These are phyloP conservation scores for Hozukius guyotensis DNA, from an alignment of 2,797 vertebrate species.

Conservation along the genomic window DNA sequence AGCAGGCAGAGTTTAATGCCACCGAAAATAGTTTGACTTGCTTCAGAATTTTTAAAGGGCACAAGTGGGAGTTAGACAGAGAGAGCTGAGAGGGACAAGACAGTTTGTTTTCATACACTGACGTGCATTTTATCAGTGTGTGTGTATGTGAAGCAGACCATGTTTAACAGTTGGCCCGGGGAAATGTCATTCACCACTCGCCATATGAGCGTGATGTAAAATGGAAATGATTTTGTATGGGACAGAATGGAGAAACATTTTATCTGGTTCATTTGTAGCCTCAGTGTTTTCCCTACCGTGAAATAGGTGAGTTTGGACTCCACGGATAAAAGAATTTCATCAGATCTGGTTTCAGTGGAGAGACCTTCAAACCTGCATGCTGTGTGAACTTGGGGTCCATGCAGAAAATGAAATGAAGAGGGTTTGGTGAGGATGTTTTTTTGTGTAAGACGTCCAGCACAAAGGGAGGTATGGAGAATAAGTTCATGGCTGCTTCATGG, in stretches of 20 bases:
- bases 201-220: slow-evolving; percentile 53
- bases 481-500: background rate
- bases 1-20: slow-evolving; percentile 53
- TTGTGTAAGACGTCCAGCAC: background rate
- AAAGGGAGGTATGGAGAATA: background rate
- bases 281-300: slow-evolving; percentile 49
- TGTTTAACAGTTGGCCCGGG: slow-evolving; percentile 64
- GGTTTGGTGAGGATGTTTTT: background rate
- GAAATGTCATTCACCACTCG: slow-evolving; percentile 69
- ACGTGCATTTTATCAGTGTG: slow-evolving; percentile 24
- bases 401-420: background rate
- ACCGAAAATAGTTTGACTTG: slow-evolving; percentile 64
- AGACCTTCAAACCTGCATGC: slow-evolving; percentile 24
- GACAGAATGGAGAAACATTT: slow-evolving; percentile 48
- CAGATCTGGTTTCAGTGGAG: slow-evolving; percentile 43
- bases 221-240: slow-evolving; percentile 54
- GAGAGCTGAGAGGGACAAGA: slow-evolving; percentile 45
- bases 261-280: slow-evolving; percentile 58
- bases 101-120: slow-evolving; percentile 42
- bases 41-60: slow-evolving; percentile 59
- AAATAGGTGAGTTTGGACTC: slow-evolving; percentile 56
- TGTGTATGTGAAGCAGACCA: slow-evolving; percentile 54
- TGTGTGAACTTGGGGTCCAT: background rate
- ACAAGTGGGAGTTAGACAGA: slow-evolving; percentile 57
- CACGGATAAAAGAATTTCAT: slow-evolving; percentile 43